phyloP scores from a whole-genome alignment of 2,113 vertebrate genomes.

The Delphinus delphis region DNA sequence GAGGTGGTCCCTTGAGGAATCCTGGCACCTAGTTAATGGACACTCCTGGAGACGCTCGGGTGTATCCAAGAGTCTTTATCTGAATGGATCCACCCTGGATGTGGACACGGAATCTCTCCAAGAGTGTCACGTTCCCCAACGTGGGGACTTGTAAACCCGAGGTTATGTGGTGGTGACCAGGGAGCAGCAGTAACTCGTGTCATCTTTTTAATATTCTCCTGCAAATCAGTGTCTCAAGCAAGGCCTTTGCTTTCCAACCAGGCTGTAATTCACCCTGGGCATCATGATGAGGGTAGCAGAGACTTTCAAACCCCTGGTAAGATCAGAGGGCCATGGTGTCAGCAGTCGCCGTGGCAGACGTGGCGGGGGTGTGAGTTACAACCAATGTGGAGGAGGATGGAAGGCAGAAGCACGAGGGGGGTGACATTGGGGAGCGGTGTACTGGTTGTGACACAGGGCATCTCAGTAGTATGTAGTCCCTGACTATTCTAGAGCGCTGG shows the following conservation, averaged over 20 bases:
- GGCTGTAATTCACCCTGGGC: background rate
- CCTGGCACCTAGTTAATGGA: fast-evolving
- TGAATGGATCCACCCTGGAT: fast-evolving
- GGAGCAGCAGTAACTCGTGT: background rate
- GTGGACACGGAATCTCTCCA: background rate
- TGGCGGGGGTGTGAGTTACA: background rate
- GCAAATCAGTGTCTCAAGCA: background rate
- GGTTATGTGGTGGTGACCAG: background rate
- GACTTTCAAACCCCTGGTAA: background rate
- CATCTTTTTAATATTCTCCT: background rate
- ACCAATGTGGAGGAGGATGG: fast-evolving
- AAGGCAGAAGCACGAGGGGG: background rate
- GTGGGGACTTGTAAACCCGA: background rate
- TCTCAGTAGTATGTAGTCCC: fast-evolving
- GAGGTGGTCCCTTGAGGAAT: background rate
- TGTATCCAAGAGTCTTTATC: fast-evolving
- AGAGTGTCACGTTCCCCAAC: fast-evolving
- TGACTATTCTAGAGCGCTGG: background rate
- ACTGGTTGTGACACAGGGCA: background rate
- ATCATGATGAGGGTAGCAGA: background rate
- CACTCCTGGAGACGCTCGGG: background rate
- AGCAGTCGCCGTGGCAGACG: background rate
- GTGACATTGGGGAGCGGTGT: fast-evolving
- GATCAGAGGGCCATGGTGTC: background rate
- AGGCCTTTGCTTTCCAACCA: background rate